phyloP scores from a whole-genome alignment of 2,113 vertebrate species.

The Nematolebias whitei region DNA sequence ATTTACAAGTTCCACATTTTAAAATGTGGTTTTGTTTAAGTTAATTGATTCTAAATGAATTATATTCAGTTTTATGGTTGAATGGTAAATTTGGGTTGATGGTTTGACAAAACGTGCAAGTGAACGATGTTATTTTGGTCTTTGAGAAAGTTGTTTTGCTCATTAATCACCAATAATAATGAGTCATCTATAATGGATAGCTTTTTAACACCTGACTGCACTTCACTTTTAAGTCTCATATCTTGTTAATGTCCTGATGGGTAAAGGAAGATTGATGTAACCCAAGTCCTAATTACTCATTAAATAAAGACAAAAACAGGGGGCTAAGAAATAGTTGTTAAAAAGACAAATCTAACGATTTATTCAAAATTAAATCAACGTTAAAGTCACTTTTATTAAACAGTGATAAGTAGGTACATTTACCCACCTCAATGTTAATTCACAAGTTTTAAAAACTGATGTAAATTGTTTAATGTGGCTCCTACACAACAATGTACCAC shows the following conservation, averaged over 20 bases:
- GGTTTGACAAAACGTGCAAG: slow-evolving; percentile 2
- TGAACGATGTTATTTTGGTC: not conserved
- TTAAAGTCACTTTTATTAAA: too few relatives aligned
- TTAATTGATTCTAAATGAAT: not conserved
- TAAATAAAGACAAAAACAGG: not conserved
- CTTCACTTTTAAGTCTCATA: slow-evolving; percentile 11
- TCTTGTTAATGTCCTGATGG: slow-evolving; percentile 17
- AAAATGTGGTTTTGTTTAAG: too few relatives aligned
- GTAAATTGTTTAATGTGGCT: not conserved
- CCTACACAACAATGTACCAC: not conserved
- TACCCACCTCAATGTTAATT: not conserved
- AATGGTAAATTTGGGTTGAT: not conserved
- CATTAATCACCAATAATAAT: slow-evolving; percentile 15
- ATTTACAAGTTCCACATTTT: not conserved
- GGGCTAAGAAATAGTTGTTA: not conserved
- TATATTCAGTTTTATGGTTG: not conserved
- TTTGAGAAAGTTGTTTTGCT: not conserved
- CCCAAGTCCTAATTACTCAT: not conserved
- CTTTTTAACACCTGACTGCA: slow-evolving; percentile 5
- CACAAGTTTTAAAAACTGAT: not conserved
- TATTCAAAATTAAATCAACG: not conserved
- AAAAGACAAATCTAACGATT: not conserved
- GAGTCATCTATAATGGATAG: not conserved
- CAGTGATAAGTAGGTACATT: not conserved
- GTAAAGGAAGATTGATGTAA: not conserved